Evolutionary conservation across 2,113 vertebrate species (phyloP).

Genomic region (Zosterops lateralis): DNA sequence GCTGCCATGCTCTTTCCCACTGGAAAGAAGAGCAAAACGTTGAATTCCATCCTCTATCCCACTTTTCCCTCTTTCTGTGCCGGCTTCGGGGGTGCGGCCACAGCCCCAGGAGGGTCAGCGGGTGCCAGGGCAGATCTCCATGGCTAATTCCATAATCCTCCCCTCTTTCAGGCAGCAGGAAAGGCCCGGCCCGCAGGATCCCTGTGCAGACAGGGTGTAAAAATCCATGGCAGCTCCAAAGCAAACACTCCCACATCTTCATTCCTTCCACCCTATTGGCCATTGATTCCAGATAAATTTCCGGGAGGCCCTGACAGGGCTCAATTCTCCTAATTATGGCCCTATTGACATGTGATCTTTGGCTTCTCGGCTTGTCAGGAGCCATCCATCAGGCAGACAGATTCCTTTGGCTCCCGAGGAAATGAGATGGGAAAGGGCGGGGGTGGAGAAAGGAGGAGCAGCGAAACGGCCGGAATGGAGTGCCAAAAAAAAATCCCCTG

Average conservation of each 20-base stretch:
- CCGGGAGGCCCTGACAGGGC: constrained; percentile 58
- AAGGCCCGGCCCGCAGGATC: not conserved
- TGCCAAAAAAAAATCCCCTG: not conserved
- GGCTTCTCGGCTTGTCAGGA: constrained; percentile 71
- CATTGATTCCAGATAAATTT: constrained; percentile 77
- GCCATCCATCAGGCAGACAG: constrained; percentile 68
- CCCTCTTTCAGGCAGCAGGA: constrained; percentile 57
- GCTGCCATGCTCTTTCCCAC: rapidly evolving
- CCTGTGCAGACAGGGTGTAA: constrained; percentile 48
- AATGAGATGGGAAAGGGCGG: constrained; percentile 56
- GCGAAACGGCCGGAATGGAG: not conserved
- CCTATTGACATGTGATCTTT: constrained; percentile 75
- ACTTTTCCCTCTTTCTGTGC: not conserved
- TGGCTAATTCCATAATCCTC: constrained; percentile 64
- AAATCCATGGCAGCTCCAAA: constrained; percentile 55
- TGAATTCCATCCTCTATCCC: not conserved
- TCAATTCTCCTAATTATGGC: constrained; percentile 75
- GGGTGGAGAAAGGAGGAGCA: not conserved
- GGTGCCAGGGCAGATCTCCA: constrained; percentile 40
- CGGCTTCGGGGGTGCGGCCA: rapidly evolving
- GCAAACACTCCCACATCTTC: constrained; percentile 71
- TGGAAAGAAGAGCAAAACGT: not conserved
- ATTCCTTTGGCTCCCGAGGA: constrained; percentile 65
- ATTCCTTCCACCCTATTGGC: constrained; percentile 72
- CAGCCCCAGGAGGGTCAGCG: not conserved